Base-by-base conservation (phyloP, 2,113 vertebrate species). In the Scartelaos histophorus region DNA sequence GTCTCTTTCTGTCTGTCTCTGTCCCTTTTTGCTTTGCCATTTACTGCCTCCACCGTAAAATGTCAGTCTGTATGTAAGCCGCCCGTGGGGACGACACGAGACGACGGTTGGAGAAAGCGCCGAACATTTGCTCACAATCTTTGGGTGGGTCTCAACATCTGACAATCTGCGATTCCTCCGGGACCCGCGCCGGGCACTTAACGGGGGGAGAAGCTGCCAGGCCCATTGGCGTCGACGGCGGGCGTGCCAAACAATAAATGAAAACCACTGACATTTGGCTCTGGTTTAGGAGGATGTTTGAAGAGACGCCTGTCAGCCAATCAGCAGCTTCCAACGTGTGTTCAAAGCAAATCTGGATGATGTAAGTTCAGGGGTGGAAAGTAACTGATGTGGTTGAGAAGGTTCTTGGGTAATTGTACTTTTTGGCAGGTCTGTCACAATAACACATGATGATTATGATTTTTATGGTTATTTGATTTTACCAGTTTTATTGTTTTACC, bases 71-170 rank as follows among this genome's bases (percentile, higher is more conserved):
- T 78, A 80, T 82, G 80, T 73, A 76, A 89, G 82, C 82, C 74
- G 83, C 83, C 89, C 82, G 79, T 74, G 45, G 89, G 87, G 78
- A n/a, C 51, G 19, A 70, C 71, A 67, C 12, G 25, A 73, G 70
- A 80, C 83, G 87, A 83, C 85, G 90, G 91, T 90, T 77, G 84
- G 53, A 79, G 67, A 83, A 76, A 61, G 74, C 83, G 82, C 79
- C 34, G 81, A 88, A 90, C 90, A 92, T 91, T 91, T 92, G 88
- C 87, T 90, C 69, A 66, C 70, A 82, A 88, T 83, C 78, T 81
- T 80, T 73, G 85, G 86, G 78, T 75, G 84, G 71, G 73, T 74
- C 82, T 74, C 88, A 90, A 85, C 88, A 87, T 90, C 85, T 84
- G 85, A 91, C 80, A 82, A 71, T 68, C 49, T 72, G 56, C 71